A percentile compares a stretch with the other conserved stretches of the same genome.
These are phyloP conservation scores for Drosophila stalkeri DNA, from an alignment of 2,888 invertebrate species.

Conservation along the genomic window DNA sequence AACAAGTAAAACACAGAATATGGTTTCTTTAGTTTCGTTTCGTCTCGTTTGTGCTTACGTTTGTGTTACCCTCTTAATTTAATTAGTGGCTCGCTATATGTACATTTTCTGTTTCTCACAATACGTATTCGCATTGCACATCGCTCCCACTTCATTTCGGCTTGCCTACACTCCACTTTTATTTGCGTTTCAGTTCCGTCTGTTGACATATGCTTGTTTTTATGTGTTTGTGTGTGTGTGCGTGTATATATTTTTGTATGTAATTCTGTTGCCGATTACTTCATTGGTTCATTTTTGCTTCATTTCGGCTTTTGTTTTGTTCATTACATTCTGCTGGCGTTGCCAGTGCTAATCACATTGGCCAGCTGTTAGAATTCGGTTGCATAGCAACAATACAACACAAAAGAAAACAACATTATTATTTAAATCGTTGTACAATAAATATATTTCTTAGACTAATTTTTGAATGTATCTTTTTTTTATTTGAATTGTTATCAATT, in stretches of 20 bases:
- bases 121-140: slow-evolving; percentile 12
- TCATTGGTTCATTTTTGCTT: slow-evolving; percentile 39
- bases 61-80: slow-evolving; percentile 49
- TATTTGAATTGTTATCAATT: slow-evolving; percentile 31
- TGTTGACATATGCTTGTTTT: slow-evolving; percentile 47
- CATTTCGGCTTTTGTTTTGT: slow-evolving; percentile 64
- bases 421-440: slow-evolving; percentile 1
- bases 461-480: neutral
- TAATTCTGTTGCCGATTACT: slow-evolving; percentile 48
- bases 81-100: slow-evolving; percentile 61
- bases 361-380: slow-evolving; percentile 26
- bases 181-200: slow-evolving; percentile 46
- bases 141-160: slow-evolving; percentile 20
- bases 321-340: slow-evolving; percentile 56
- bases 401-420: neutral
- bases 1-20: slow-evolving; percentile 79
- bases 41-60: slow-evolving; percentile 44
- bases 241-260: slow-evolving; percentile 23
- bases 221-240: slow-evolving; percentile 19
- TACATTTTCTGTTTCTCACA: slow-evolving; percentile 20
- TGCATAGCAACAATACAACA: slow-evolving; percentile 10
- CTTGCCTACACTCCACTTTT: slow-evolving; percentile 21
- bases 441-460: neutral
- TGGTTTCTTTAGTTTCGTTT: slow-evolving; percentile 47
- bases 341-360: slow-evolving; percentile 29